Percentiles rank a stretch among this genome's conserved stretches.
Conservation (phyloP, 2,797 vertebrate species). For the Allobates femoralis region DNA sequence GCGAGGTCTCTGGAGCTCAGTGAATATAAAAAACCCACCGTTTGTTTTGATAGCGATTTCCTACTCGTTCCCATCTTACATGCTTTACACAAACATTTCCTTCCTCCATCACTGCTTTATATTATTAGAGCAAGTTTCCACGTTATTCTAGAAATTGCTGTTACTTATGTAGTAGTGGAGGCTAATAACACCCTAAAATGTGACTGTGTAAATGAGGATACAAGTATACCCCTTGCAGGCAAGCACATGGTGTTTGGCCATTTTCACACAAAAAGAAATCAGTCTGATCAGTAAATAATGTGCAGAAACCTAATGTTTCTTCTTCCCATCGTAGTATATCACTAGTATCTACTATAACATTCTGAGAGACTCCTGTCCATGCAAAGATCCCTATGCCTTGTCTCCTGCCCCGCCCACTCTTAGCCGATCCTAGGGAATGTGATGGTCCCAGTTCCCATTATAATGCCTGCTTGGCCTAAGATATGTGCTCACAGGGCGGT, state of each 20-base stretch:
- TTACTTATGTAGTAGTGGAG: not conserved
- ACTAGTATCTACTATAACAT: not conserved
- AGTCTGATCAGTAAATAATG: not conserved
- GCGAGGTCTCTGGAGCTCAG: not conserved
- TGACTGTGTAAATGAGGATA: not conserved
- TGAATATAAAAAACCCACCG: conserved; percentile 1
- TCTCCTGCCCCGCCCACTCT: not conserved
- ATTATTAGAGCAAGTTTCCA: not conserved
- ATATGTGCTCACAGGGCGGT: too few species aligned
- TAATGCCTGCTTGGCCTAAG: too few species aligned
- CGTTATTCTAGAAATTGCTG: not conserved
- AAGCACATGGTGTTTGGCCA: not conserved
- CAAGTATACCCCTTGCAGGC: not conserved
- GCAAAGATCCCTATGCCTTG: not conserved
- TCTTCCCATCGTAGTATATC: not conserved
- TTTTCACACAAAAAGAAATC: not conserved
- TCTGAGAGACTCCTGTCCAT: not conserved
- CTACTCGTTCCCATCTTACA: not conserved
- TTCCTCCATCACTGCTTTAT: conserved; percentile 10
- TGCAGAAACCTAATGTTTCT: not conserved
- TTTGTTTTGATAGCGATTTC: conserved; percentile 40
- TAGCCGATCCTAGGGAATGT: not conserved
- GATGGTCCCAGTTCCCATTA: too few species aligned
- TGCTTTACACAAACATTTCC: conserved; percentile 49
- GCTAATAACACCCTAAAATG: not conserved